These are phyloP conservation scores for Diadromus collaris DNA, from an alignment of 2,888 invertebrate genomes.

Conservation along the genomic window DNA sequence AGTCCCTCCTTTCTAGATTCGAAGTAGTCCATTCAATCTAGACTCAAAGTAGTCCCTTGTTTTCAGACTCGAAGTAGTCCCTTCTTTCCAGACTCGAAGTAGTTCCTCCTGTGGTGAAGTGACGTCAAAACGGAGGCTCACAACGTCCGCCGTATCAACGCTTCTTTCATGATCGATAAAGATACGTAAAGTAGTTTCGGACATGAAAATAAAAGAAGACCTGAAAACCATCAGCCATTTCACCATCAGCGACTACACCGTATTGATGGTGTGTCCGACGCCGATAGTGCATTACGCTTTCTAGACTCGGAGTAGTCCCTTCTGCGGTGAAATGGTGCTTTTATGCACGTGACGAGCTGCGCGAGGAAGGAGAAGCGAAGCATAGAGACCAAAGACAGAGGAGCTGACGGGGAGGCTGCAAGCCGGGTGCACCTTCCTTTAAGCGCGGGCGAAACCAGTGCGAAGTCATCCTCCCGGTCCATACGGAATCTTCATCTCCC, in stretches of 20 bases:
- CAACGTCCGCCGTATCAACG: background rate
- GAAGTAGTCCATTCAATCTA: too few relatives aligned
- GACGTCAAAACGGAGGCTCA: background rate
- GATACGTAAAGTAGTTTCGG: background rate
- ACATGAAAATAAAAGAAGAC: too few relatives aligned
- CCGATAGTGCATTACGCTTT: background rate
- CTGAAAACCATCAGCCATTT: too few relatives aligned
- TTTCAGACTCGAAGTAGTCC: too few relatives aligned
- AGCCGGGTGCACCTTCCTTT: too few relatives aligned
- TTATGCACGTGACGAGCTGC: background rate
- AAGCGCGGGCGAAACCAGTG: too few relatives aligned
- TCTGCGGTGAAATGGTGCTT: background rate
- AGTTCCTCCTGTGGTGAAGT: too few relatives aligned
- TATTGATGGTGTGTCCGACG: background rate
- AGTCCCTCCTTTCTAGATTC: too few relatives aligned
- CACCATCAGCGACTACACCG: too few relatives aligned
- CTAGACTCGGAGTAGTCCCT: background rate
- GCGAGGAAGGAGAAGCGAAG: background rate
- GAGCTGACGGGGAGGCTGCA: background rate
- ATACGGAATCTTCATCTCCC: background rate
- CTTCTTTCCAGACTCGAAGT: too few relatives aligned
- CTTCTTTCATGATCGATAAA: conserved; percentile 29
- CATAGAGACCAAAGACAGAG: background rate
- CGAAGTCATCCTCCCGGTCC: background rate
- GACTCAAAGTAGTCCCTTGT: too few relatives aligned